Percentiles rank a stretch among this genome's conserved stretches.
Evolutionary conservation across 1,140 invertebrate genomes (phyloP).

Genomic region (Nylanderia fulva): DNA sequence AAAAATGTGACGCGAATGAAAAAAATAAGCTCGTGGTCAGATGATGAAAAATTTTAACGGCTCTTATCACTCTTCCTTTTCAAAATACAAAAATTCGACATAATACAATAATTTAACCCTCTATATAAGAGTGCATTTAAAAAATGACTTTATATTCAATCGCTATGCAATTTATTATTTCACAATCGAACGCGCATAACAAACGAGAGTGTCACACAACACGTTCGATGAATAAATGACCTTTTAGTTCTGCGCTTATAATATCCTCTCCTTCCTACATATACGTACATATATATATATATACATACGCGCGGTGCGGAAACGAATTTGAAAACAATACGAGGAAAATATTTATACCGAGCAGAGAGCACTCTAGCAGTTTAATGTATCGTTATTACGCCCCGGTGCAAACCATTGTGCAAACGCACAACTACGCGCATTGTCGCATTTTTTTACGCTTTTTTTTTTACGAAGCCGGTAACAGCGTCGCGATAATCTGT

Average conservation of each 20-base stretch:
- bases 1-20: slow-evolving; percentile 24
- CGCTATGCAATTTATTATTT: neutral
- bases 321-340: slow-evolving; percentile 5
- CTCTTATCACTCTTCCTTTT: neutral
- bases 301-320: no score
- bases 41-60: slow-evolving; percentile 13
- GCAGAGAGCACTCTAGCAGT: neutral
- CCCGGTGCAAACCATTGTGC: neutral
- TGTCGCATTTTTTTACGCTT: neutral
- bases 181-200: neutral
- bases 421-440: neutral
- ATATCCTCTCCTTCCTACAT: neutral
- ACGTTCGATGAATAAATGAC: neutral
- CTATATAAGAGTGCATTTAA: neutral
- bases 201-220: neutral
- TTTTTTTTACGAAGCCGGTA: slow-evolving; percentile 34
- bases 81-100: no score
- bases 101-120: neutral
- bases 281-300: no score
- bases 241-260: neutral
- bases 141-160: neutral
- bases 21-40: slow-evolving; percentile 11
- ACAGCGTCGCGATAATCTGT: slow-evolving; percentile 55
- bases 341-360: neutral
- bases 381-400: slow-evolving; percentile 12